Evolutionary conservation across 2,113 vertebrate genomes (phyloP).

Genomic region (Sphyrna mokarran): DNA sequence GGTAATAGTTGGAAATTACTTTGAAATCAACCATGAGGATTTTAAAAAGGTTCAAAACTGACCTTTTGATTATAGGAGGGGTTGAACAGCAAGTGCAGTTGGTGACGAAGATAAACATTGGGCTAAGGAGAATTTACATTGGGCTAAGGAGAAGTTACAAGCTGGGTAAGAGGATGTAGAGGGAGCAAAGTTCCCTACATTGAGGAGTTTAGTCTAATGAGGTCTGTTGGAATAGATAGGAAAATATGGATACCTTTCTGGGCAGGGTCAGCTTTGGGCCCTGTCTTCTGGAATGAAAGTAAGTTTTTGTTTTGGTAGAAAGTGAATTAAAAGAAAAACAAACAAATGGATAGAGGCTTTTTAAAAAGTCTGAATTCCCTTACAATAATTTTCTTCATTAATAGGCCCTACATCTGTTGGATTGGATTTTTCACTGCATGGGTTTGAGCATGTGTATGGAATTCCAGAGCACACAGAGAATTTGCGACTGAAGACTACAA

Average conservation of each 20-base stretch:
- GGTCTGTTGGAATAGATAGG: neutral
- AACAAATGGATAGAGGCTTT: neutral
- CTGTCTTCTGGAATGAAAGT: neutral
- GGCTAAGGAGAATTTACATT: neutral
- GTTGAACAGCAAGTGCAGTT: neutral
- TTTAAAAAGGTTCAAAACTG: neutral
- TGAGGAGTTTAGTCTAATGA: neutral
- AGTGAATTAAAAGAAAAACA: neutral
- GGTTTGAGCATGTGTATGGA: conserved; percentile 77
- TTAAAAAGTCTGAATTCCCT: neutral
- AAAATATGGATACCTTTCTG: neutral
- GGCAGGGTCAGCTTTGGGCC: neutral
- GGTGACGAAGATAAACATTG: neutral
- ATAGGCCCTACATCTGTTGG: conserved; percentile 80
- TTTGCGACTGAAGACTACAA: conserved; percentile 77
- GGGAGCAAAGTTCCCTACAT: neutral
- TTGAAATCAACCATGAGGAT: neutral
- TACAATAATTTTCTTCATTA: neutral
- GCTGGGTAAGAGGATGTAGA: neutral
- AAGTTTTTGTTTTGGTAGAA: neutral
- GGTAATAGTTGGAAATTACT: neutral
- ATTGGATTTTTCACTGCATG: conserved; percentile 76
- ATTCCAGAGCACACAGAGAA: conserved; percentile 80
- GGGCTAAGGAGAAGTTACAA: neutral
- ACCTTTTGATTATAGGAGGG: neutral